Evolutionary conservation across 2,797 vertebrate species (phyloP), one percentile per base, ranked within the genome.

Genomic region (Sebastes glaucus): DNA sequence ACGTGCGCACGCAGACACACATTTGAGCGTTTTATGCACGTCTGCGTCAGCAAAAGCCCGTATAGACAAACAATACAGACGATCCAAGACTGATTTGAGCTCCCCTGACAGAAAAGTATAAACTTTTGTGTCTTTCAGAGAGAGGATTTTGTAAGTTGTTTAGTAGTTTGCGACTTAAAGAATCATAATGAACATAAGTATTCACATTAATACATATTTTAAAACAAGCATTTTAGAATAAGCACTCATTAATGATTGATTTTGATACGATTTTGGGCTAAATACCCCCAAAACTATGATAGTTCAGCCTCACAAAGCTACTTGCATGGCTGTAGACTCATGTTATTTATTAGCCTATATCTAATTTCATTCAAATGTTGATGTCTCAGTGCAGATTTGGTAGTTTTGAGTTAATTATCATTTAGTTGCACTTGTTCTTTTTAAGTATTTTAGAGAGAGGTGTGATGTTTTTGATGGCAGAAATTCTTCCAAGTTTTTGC

Each of bases 21-120:
- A 65, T 71, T 20, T 75, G 55, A 71, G 73, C 79, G 75, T 83
- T 89, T n/a, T 80, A 87, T 83, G 80, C 77, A 63, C 3, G 69
- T 82, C 70, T 80, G 84, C 75, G 11, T 90, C 83, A 92, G 85
- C 86, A 85, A 65, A 88, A 81, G 65, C 56, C 25, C 23, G 55
- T n/a, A 38, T 38, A 56, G 32, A 84, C 66, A 89, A 85, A 89
- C 84, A 88, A 85, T 84, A 68, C 80, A 65, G 38, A 16, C 2
- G 38, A 84, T 84, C 71, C 74, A 67, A 66, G 66, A 82, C 53
- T 56, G 49, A 69, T 83, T 25, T 77, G 42, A 82, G 78, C 73
- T 80, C 66, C 46, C 46, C 35, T 66, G 49, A 71, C 74, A 60
- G 62, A 33, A n/a, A 35, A 33, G 28, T 11, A 46, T 13, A 38